Evolutionary conservation across 37 sponge, comb jelly and placozoan species (phyloP).

Genomic region (Ianthella basta): DNA sequence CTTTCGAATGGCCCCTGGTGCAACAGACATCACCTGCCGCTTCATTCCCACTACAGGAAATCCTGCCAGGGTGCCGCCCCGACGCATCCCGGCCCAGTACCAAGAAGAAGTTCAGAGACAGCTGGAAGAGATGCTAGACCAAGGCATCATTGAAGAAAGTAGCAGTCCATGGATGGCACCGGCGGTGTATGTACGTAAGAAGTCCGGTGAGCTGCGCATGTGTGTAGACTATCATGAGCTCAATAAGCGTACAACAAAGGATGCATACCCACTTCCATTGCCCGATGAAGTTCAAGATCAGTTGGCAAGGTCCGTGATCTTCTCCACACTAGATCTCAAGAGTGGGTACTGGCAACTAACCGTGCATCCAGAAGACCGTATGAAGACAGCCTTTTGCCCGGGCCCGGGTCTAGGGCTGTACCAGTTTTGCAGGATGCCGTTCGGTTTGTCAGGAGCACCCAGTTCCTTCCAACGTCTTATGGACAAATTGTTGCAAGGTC

Average conservation of each 20-base stretch:
- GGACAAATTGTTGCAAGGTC: constrained; percentile 26
- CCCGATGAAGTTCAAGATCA: constrained; percentile 69
- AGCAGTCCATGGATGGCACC: constrained; percentile 78
- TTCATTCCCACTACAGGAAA: constrained; percentile 39
- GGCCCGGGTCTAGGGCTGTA: constrained; percentile 33
- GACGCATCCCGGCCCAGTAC: constrained; percentile 58
- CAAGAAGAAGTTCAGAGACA: constrained; percentile 50
- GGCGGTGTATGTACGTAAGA: constrained; percentile 58
- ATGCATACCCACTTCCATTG: constrained; percentile 70
- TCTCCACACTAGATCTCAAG: constrained; percentile 60
- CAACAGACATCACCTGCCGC: constrained; percentile 34
- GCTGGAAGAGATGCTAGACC: constrained; percentile 56
- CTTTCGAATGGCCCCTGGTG: constrained; percentile 47
- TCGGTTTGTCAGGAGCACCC: constrained; percentile 31
- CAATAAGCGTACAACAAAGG: constrained; percentile 59
- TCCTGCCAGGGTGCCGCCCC: constrained; percentile 51
- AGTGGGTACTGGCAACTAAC: constrained; percentile 77
- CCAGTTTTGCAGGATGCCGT: constrained; percentile 22
- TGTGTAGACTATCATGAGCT: constrained; percentile 71
- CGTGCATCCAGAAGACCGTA: constrained; percentile 41
- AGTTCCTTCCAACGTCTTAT: constrained; percentile 28
- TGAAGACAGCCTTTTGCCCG: constrained; percentile 51
- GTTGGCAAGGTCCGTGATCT: constrained; percentile 43
- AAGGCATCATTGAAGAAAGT: constrained; percentile 66
- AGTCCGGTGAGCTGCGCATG: constrained; percentile 55